Percentiles rank a stretch among this genome's conserved stretches.
These are phyloP conservation scores for Myopa testacea DNA, from an alignment of 2,888 invertebrate species.

Conservation along the genomic window DNA sequence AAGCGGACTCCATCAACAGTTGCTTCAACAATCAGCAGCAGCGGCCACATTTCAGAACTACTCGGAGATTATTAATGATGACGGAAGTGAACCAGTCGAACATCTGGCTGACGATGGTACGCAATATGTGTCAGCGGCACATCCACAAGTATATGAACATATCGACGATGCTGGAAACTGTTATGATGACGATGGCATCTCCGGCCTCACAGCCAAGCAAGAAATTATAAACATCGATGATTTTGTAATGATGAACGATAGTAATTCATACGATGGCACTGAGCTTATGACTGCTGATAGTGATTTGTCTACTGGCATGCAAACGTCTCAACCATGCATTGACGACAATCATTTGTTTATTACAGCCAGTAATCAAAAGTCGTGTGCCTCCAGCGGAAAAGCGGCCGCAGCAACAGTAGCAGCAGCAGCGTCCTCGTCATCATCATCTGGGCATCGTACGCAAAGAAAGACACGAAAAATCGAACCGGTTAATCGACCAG, in stretches of 20 bases:
- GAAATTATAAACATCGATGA: conserved; percentile 68
- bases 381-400: conserved; percentile 43
- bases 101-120: conserved; percentile 48
- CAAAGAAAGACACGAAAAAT: conserved; percentile 72
- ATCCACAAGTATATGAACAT: conserved; percentile 59
- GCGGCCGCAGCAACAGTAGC: conserved; percentile 23
- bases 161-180: conserved; percentile 56
- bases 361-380: conserved; percentile 58
- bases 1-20: conserved; percentile 66
- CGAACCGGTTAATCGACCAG: conserved; percentile 80
- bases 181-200: conserved; percentile 54
- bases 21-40: conserved; percentile 64
- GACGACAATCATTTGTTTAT: conserved; percentile 57
- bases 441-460: conserved; percentile 52
- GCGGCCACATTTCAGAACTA: conserved; percentile 65
- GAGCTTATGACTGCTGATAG: conserved; percentile 60
- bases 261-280: conserved; percentile 66
- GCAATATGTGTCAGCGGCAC: conserved; percentile 50
- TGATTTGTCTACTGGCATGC: conserved; percentile 47
- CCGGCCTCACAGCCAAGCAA: conserved; percentile 62
- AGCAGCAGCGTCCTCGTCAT: conserved; percentile 27
- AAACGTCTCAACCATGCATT: conserved; percentile 48
- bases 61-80: conserved; percentile 61
- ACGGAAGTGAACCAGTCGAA: conserved; percentile 47
- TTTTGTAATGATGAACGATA: conserved; percentile 67